Evolutionary conservation across 2,113 vertebrate genomes (phyloP), one percentile per base, ranked within the genome.

Genomic region (Sakesphorus luctuosus): DNA sequence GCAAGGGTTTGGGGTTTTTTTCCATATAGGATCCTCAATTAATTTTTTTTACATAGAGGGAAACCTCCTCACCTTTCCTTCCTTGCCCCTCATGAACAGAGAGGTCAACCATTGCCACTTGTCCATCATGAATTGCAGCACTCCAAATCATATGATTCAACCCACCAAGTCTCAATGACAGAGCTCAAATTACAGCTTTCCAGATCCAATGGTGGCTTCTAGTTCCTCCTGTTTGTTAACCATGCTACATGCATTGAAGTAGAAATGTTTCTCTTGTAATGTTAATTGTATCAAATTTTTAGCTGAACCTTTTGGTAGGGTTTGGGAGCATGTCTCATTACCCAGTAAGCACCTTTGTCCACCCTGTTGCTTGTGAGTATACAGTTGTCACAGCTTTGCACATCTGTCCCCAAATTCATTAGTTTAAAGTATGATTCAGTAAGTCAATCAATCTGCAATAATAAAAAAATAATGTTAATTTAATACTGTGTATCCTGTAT

Each of bases 331-430:
- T 72, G 71, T 2, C 13, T 72, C 16, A 25, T 7, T 53, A 38
- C 36, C 14, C 9, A 31, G 8, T 25, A 52, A 24, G 13, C 2
- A 2, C 0, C 0, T 58, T 61, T 73, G 18, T 33, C 13, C 14
- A 40, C 18, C 8, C 33, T 38, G 8, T 14, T 44, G 1, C 16
- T 58, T 38, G 9, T 58, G 52, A 67, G 24, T 35, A 59, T 7
- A 40, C 4, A 61, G 4, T 26, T 67, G 17, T 35, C 7, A 53
- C 9, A 46, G 9, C 6, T 79, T 53, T 52, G 13, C 24, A 53
- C 24, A 10, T 20, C 9, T 40, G 44, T 38, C 20, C 13, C 2
- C 4, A 52, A 46, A 44, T 38, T 65, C 7, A 25, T 46, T 21
- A 72, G 12, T n/a, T 79, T 38, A 73, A 90, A 84, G 12, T 0